Percentiles rank a stretch among this genome's conserved stretches.
Conservation (phyloP, 2,797 vertebrate genomes). For the Hybognathus amarus region DNA sequence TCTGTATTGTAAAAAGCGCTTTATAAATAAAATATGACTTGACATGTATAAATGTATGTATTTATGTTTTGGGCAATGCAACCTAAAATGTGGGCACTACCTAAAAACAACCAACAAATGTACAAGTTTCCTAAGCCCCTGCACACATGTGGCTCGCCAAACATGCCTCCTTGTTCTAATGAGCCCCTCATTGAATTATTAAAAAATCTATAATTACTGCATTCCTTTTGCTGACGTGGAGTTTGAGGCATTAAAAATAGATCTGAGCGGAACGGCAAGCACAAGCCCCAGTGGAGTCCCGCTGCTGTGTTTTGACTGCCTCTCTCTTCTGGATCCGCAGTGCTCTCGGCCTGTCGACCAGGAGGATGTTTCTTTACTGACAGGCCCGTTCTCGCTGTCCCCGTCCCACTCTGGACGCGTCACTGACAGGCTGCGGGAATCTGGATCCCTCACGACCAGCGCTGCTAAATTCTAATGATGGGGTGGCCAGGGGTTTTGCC, state of each 20-base stretch:
- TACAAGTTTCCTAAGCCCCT: slow-evolving; percentile 5
- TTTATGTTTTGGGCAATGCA: background rate
- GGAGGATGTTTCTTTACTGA: slow-evolving; percentile 38
- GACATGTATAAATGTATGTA: too few relatives aligned
- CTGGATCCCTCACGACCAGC: slow-evolving; percentile 22
- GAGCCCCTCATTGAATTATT: slow-evolving; percentile 56
- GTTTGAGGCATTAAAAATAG: slow-evolving; percentile 63
- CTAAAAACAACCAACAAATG: background rate
- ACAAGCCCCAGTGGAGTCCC: slow-evolving; percentile 31
- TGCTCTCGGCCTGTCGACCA: slow-evolving; percentile 2
- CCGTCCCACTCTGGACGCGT: background rate
- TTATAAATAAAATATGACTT: too few relatives aligned
- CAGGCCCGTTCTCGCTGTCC: background rate
- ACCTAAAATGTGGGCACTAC: background rate
- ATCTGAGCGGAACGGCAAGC: slow-evolving; percentile 55
- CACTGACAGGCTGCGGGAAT: slow-evolving; percentile 8
- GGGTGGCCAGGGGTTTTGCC: background rate
- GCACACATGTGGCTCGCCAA: slow-evolving; percentile 31
- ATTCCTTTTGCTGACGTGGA: slow-evolving; percentile 61
- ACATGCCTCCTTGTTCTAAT: slow-evolving; percentile 54
- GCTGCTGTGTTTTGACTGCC: slow-evolving; percentile 56
- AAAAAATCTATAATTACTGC: slow-evolving; percentile 59
- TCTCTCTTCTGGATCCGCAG: slow-evolving; percentile 29
- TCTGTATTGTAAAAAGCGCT: too few relatives aligned
- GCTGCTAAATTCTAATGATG: slow-evolving; percentile 32